These are phyloP conservation scores for Emydoidea blandingii DNA, from an alignment of 2,797 vertebrate species.

Conservation along the genomic window DNA sequence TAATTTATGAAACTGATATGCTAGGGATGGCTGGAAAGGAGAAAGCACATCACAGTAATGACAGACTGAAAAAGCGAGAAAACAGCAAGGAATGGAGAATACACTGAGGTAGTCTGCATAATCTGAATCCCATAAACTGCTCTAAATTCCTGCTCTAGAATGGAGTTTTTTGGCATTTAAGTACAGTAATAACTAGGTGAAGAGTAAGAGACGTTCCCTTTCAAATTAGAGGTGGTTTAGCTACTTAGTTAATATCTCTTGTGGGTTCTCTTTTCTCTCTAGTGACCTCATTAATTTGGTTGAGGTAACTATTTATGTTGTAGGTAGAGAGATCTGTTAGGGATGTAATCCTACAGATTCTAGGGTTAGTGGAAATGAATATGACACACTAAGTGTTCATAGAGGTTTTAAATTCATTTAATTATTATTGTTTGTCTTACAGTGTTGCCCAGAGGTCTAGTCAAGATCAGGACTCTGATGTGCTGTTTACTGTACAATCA, in stretches of 20 bases:
- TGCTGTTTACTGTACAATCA: neutral
- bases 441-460: neutral
- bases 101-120: neutral
- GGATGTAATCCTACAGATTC: neutral
- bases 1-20: conserved; percentile 32
- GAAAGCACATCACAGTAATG: neutral
- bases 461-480: neutral
- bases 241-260: neutral
- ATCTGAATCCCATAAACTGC: neutral
- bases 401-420: conserved; percentile 8
- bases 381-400: neutral
- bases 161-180: neutral
- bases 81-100: neutral
- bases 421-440: conserved; percentile 1
- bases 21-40: conserved; percentile 24
- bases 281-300: neutral
- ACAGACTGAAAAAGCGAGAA: neutral
- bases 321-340: neutral
- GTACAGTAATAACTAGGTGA: neutral
- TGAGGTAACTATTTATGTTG: conserved; percentile 5
- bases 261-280: neutral
- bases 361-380: neutral
- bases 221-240: neutral
- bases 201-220: neutral
- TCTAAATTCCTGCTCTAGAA: neutral